These are phyloP conservation scores for Grammomys surdaster DNA, from an alignment of 2,113 vertebrate species.

Conservation along the genomic window DNA sequence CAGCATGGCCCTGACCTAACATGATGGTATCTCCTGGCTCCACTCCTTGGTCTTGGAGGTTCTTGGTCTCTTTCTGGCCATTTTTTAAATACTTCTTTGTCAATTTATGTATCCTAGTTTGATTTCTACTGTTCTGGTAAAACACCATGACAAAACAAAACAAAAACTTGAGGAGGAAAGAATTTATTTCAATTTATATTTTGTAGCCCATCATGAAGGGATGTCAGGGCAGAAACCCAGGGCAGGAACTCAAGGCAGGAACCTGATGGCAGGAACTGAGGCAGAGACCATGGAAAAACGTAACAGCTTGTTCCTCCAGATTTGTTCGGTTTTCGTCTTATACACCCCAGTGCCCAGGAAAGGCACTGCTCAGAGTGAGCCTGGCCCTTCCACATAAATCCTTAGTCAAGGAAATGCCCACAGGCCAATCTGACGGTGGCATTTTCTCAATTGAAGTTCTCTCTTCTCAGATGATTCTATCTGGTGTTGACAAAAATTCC, in stretches of 20 bases:
- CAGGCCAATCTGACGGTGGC: not conserved
- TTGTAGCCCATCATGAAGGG: not conserved
- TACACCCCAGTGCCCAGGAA: not conserved
- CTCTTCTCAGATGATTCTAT: not conserved
- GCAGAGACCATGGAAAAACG: not conserved
- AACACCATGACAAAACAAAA: not conserved
- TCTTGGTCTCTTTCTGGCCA: not conserved
- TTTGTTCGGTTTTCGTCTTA: not conserved
- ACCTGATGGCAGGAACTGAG: not conserved
- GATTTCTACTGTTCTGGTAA: not conserved
- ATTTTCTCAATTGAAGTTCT: not conserved
- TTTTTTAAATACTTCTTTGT: not conserved
- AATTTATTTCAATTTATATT: not conserved
- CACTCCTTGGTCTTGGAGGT: not conserved
- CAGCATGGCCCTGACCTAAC: not conserved
- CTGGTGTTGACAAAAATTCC: not conserved
- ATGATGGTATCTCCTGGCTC: not conserved
- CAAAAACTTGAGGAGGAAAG: not conserved
- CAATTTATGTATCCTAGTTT: not conserved
- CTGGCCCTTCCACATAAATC: too few species aligned
- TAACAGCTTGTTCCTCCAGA: not conserved
- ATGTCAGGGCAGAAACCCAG: not conserved
- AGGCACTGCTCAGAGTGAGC: not conserved
- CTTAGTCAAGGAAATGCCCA: not conserved
- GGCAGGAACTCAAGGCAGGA: not conserved